Evolutionary conservation across 2,113 vertebrate species (phyloP), one percentile per base, ranked within the genome.

Genomic region (Shinisaurus crocodilurus): DNA sequence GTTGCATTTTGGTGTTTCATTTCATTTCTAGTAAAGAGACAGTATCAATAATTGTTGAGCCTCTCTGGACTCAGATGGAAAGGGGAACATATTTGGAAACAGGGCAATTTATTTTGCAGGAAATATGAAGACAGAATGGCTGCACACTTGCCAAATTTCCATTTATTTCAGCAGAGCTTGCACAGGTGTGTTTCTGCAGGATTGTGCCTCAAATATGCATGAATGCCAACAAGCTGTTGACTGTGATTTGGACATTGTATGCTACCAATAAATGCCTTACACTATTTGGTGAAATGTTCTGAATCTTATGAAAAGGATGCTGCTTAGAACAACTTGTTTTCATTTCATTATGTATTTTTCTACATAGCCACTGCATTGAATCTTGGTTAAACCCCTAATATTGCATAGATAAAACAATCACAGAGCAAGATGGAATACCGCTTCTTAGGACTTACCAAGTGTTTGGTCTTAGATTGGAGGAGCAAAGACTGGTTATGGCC

Each of bases 51-150:
- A 70, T 86, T 74, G 20, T 54, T 83, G 67, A 60, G 54, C n/a
- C 32, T 3, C 54, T 76, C 50, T 57, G 50, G 15, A 63, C 54
- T 45, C 18, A 25, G 32, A n/a, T 83, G 69, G 50, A 74, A 89
- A 83, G 70, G 69, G 29, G 69, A 29, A 74, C 40, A 40, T 83
- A 45, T 89, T 83, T 75, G 54, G 70, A 83, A 84, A 84, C 57
- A n/a, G 86, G 57, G 34, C 82, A 65, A 65, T 89, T 83, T 84
- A 89, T 89, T 89, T 89, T 89, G 70, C 72, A 84, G 82, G 57
- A 76, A 82, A 72, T 72, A 82, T 57, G 79, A 82, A 88, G 63
- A 80, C 75, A 69, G 80, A 75, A 65, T 76, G 54, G 43, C 72
- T 50, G 57, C 43, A 76, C 20, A 89, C 43, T 67, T 89, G 70